These are phyloP conservation scores for Saimiri boliviensis DNA, from an alignment of 2,113 vertebrate genomes.

Conservation along the genomic window DNA sequence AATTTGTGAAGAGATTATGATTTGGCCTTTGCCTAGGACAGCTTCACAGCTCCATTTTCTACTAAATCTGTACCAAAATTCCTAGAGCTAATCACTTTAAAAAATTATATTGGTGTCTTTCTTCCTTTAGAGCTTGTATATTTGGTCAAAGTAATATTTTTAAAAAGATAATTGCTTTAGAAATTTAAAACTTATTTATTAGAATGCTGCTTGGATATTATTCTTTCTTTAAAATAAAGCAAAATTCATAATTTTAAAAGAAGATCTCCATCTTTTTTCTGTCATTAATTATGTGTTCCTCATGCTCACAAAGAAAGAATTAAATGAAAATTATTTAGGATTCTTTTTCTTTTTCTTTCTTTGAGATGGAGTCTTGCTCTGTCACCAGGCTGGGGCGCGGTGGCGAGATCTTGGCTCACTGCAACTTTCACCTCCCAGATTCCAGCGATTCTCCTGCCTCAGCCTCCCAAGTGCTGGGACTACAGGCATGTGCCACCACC, in stretches of 20 bases:
- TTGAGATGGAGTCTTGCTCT: no score
- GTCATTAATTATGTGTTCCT: background rate
- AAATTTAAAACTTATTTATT: constrained; percentile 75
- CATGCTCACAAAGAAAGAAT: constrained; percentile 31
- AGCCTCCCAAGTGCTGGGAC: no score
- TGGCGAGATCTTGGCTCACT: no score
- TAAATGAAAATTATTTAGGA: constrained; percentile 67
- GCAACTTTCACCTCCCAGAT: no score
- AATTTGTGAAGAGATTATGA: background rate
- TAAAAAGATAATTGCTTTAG: constrained; percentile 63
- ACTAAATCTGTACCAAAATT: background rate
- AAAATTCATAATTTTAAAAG: background rate
- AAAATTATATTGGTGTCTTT: background rate
- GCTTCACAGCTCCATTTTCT: background rate
- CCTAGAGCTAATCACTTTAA: background rate
- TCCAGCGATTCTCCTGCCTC: no score
- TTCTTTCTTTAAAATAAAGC: constrained; percentile 58
- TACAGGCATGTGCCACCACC: no score
- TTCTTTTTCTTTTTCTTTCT: constrained; percentile 36
- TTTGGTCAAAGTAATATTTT: constrained; percentile 58
- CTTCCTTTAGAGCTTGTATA: background rate
- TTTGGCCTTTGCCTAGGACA: background rate
- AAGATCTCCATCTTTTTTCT: background rate
- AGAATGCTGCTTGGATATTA: constrained; percentile 35
- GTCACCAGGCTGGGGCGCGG: no score